Evolutionary conservation across 2,888 invertebrate genomes (phyloP).

Genomic region (Carterocephalus palaemon): DNA sequence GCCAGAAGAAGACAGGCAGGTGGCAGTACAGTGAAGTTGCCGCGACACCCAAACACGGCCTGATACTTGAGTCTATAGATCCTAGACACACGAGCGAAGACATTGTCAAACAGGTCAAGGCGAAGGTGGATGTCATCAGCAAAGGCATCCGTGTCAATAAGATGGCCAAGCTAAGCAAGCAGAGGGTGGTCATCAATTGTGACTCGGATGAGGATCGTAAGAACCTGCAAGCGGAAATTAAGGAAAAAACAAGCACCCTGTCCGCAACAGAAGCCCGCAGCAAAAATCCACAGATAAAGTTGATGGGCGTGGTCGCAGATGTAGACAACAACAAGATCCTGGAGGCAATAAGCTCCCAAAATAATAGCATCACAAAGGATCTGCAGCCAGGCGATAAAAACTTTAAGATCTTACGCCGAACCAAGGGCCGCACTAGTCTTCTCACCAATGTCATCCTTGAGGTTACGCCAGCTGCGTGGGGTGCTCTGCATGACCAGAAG

Average conservation of each 20-base stretch:
- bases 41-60: too few relatives aligned
- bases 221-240: neutral
- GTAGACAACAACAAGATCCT: neutral
- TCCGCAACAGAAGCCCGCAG: neutral
- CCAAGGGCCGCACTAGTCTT: neutral
- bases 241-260: neutral
- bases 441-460: slow-evolving; percentile 23
- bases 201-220: slow-evolving; percentile 4
- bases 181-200: slow-evolving; percentile 7
- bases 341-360: slow-evolving; percentile 4
- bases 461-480: slow-evolving; percentile 10
- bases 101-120: neutral
- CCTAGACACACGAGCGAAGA: too few relatives aligned
- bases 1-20: too few relatives aligned
- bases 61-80: too few relatives aligned
- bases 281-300: neutral
- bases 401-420: slow-evolving; percentile 3
- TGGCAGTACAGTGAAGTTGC: too few relatives aligned
- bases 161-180: neutral
- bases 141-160: neutral
- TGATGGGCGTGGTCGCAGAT: slow-evolving; percentile 1
- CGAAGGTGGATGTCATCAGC: neutral
- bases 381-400: neutral
- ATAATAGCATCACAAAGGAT: neutral
- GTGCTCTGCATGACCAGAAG: neutral